Evolutionary conservation across 1,140 invertebrate species (phyloP).

Genomic region (Onthophagus taurus): DNA sequence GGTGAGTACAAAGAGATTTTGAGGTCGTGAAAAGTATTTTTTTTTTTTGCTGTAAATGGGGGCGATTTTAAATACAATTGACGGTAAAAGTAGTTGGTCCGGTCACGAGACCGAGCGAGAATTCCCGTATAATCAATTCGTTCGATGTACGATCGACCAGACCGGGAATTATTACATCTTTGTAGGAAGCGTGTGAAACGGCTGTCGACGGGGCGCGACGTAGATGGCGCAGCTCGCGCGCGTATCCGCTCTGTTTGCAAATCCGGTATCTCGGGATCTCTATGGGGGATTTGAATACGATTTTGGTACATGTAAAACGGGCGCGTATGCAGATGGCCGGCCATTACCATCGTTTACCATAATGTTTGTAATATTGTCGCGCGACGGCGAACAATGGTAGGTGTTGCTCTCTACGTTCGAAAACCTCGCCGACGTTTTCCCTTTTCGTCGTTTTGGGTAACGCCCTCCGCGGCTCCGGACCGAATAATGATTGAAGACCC

Average conservation of each 20-base stretch:
- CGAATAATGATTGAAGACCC: too few species aligned
- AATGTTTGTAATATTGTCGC: conserved; percentile 23
- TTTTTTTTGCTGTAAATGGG: too few species aligned
- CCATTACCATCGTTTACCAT: conserved; percentile 25
- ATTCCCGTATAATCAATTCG: conserved; percentile 9
- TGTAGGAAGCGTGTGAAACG: conserved; percentile 16
- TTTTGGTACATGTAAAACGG: conserved; percentile 27
- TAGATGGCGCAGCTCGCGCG: too few species aligned
- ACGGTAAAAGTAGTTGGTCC: too few species aligned
- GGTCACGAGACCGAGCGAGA: too few species aligned
- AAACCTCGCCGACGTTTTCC: too few species aligned
- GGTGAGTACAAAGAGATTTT: too few species aligned
- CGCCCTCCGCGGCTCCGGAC: too few species aligned
- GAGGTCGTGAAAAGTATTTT: too few species aligned
- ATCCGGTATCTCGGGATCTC: conserved; percentile 27
- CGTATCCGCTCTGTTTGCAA: conserved; percentile 29
- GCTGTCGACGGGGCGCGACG: conserved; percentile 9
- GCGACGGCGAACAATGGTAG: conserved; percentile 18
- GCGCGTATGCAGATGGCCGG: conserved; percentile 22
- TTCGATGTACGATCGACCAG: conserved; percentile 6
- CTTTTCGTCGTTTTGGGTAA: too few species aligned
- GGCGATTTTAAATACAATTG: too few species aligned
- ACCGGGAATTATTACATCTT: conserved; percentile 19
- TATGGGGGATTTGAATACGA: conserved; percentile 27
- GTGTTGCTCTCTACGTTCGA: conserved; percentile 23